Conservation (phyloP, 1,140 invertebrate genomes). For the Danaus plexippus region DNA sequence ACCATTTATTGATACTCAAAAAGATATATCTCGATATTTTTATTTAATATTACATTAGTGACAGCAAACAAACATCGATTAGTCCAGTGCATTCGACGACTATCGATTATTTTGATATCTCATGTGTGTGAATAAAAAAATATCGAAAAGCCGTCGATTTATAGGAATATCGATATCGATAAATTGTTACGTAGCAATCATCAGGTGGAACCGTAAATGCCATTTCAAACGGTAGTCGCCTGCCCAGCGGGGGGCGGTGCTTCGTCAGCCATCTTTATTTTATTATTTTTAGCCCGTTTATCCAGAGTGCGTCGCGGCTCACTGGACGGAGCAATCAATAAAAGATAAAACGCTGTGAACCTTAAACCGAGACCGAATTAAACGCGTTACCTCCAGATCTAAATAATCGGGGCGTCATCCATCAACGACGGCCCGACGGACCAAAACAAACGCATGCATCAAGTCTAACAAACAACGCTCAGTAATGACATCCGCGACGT, state of each 20-base stretch:
- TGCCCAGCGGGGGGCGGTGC: slow-evolving; percentile 57
- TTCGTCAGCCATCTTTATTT: slow-evolving; percentile 56
- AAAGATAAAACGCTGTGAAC: slow-evolving; percentile 53
- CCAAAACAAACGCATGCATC: too few relatives aligned
- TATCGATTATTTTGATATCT: too few relatives aligned
- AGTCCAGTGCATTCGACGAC: too few relatives aligned
- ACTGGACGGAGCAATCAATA: slow-evolving; percentile 63
- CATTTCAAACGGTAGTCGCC: slow-evolving; percentile 62
- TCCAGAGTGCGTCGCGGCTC: slow-evolving; percentile 51
- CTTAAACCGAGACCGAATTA: slow-evolving; percentile 57
- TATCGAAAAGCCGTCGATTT: too few relatives aligned
- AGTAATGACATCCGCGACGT: too few relatives aligned
- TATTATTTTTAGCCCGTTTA: slow-evolving; percentile 61
- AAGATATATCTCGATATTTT: not conserved
- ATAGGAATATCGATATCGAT: slow-evolving; percentile 37
- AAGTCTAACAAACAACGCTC: too few relatives aligned
- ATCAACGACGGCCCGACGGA: too few relatives aligned
- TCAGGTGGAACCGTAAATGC: slow-evolving; percentile 47
- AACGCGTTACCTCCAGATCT: slow-evolving; percentile 32
- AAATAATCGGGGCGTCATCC: too few relatives aligned
- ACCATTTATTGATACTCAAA: not conserved
- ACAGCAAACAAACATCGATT: too few relatives aligned
- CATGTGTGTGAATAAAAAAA: too few relatives aligned
- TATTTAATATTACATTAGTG: too few relatives aligned
- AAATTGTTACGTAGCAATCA: slow-evolving; percentile 16